phyloP scores from a whole-genome alignment of 2,888 invertebrate species.

The Troides helena region DNA sequence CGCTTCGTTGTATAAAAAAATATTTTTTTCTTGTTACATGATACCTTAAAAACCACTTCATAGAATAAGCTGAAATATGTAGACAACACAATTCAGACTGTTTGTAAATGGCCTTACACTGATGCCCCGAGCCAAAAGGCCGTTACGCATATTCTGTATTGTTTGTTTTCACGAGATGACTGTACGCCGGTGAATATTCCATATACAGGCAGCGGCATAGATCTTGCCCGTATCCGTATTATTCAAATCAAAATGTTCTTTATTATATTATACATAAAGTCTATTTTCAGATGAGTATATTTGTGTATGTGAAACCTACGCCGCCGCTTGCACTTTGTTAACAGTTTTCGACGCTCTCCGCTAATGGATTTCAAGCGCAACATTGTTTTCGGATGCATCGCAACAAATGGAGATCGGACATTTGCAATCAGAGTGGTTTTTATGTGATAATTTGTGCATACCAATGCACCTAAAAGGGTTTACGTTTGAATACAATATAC shows the following conservation, averaged over 20 bases:
- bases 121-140: conserved; percentile 40
- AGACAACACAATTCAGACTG: conserved; percentile 28
- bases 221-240: background rate
- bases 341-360: conserved; percentile 50
- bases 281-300: background rate
- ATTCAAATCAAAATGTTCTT: background rate
- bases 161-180: conserved; percentile 47
- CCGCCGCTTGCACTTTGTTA: conserved; percentile 45
- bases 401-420: conserved; percentile 54
- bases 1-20: too few relatives aligned
- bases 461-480: conserved; percentile 6
- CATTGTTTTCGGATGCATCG: conserved; percentile 66
- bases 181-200: conserved; percentile 55
- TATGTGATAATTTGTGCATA: conserved; percentile 36
- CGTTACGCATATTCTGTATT: conserved; percentile 41
- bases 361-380: conserved; percentile 71
- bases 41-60: background rate
- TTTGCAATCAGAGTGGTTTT: conserved; percentile 52
- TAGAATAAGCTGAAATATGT: conserved; percentile 19
- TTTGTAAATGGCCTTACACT: conserved; percentile 30
- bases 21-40: too few relatives aligned
- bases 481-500: background rate
- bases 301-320: conserved; percentile 7
- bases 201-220: conserved; percentile 31
- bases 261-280: background rate